A percentile compares a stretch with the other conserved stretches of the same genome.
phyloP scores from a whole-genome alignment of 2,113 vertebrate species.

The Megalops atlanticus region DNA sequence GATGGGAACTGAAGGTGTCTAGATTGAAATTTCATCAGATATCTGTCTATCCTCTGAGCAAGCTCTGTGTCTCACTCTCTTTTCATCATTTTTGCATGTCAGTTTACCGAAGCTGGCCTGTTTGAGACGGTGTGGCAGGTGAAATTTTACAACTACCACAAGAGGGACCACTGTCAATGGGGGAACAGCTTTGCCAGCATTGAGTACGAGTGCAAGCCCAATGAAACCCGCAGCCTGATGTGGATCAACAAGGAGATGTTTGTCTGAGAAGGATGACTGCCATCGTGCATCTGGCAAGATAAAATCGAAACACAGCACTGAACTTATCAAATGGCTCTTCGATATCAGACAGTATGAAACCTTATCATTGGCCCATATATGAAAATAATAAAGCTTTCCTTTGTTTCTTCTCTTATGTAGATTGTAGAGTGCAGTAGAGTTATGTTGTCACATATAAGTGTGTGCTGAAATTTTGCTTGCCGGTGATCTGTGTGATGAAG shows the following conservation, averaged over 20 bases:
- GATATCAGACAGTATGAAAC: slow-evolving; percentile 12
- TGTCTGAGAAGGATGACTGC: slow-evolving; percentile 68
- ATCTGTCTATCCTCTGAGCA: too few species aligned
- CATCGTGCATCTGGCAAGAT: neutral
- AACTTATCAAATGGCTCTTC: slow-evolving; percentile 45
- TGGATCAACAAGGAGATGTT: slow-evolving; percentile 99
- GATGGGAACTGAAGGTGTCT: too few species aligned
- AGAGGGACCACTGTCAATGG: slow-evolving; percentile 94
- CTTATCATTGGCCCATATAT: slow-evolving; percentile 1
- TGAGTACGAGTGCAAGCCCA: slow-evolving; percentile 95
- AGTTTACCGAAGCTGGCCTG: slow-evolving; percentile 88
- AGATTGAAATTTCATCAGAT: too few species aligned
- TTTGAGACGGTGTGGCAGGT: slow-evolving; percentile 97
- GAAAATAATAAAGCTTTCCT: neutral
- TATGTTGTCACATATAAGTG: neutral
- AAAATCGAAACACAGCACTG: slow-evolving; percentile 33
- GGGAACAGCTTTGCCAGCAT: slow-evolving; percentile 92
- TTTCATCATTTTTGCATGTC: slow-evolving; percentile 35
- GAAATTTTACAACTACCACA: slow-evolving; percentile 98
- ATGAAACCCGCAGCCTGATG: slow-evolving; percentile 95
- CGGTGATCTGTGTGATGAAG: neutral
- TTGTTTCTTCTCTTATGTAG: neutral
- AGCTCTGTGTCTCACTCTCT: neutral
- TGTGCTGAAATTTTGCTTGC: neutral
- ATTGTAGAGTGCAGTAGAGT: neutral